Base-by-base conservation (phyloP, 1,140 invertebrate genomes). In the Achatina immaculata region DNA sequence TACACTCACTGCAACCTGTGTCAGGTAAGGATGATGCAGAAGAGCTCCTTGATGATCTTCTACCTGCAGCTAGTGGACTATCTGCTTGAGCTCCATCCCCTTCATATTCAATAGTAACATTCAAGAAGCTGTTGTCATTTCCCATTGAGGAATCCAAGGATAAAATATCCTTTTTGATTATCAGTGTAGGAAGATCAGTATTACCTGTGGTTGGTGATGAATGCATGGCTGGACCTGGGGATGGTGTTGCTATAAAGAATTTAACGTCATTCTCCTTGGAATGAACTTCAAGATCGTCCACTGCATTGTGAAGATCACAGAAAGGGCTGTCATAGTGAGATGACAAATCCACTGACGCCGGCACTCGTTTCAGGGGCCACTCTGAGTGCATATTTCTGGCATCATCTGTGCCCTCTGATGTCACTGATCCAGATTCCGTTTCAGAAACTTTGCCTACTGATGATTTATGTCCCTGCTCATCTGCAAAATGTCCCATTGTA, bases 41-140 rank as follows among this genome's bases (percentile, higher is more conserved):
- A 7, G 43, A 36, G 31, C 43, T 51, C 43, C 43, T 51, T 34
- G 34, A 11, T 38, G 3, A 58, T n/a, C n/a, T 3, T 58, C 21
- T 3, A 58, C 16, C 28, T 55, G 58, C 4, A 34, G 1, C 9
- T 31, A 11, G 58, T 28, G 58, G 58, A 31, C 58, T 62, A 14
- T 55, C 48, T 3, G 48, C 24, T 55, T 55, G 48, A 24, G 68
- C 24, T 21, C 36, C 40, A 51, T 34, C 71, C 14, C 42, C 43
- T 73, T 73, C 71, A 73, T n/a, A 73, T 73, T 73, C 71, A 45
- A 73, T 73, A 3, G 71, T 73, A 45, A 34, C 31, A 48, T 73
- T 73, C 34, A 73, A 48, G 14, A 40, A 4, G 55, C 74, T 62
- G 40, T 21, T 31, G 40, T 76, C 74, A 58, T 51, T 62, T 36